Percentiles rank a stretch among this genome's conserved stretches.
Evolutionary conservation across 1,140 invertebrate genomes (phyloP).

Genomic region (Drosophila takahashii): DNA sequence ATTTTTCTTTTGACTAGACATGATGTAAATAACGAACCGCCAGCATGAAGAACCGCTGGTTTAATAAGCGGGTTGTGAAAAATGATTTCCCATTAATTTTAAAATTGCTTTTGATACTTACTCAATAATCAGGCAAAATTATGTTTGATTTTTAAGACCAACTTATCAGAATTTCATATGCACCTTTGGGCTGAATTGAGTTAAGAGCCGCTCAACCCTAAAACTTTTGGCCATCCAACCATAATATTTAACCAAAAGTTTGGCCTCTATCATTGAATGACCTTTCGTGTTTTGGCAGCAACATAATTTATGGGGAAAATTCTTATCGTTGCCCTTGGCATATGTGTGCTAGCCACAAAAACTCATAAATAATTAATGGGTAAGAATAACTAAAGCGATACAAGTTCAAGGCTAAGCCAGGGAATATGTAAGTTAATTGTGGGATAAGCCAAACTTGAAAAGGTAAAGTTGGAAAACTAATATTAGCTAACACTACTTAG

Average conservation of each 20-base stretch:
- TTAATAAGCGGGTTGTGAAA: not conserved
- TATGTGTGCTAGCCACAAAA: slow-evolving; percentile 39
- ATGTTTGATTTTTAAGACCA: not conserved
- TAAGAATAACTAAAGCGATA: slow-evolving; percentile 20
- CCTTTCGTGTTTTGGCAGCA: slow-evolving; percentile 53
- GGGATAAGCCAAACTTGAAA: not conserved
- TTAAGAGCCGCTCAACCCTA: slow-evolving; percentile 14
- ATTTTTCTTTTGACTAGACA: slow-evolving; percentile 45
- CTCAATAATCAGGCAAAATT: not conserved
- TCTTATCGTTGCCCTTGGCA: slow-evolving; percentile 49
- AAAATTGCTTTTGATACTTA: not conserved
- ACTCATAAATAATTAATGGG: slow-evolving; percentile 59
- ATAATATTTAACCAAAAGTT: slow-evolving; percentile 52
- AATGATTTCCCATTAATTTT: slow-evolving; percentile 1
- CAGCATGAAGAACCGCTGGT: slow-evolving; percentile 1
- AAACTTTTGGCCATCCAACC: slow-evolving; percentile 20
- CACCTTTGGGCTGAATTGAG: slow-evolving; percentile 15
- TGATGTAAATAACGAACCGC: slow-evolving; percentile 35
- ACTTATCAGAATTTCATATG: not conserved
- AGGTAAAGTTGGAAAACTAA: slow-evolving; percentile 13
- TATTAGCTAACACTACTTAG: slow-evolving; percentile 5
- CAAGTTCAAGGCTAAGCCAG: slow-evolving; percentile 41
- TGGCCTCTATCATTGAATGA: slow-evolving; percentile 46
- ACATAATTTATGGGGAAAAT: slow-evolving; percentile 52
- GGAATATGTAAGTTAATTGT: slow-evolving; percentile 13